Evolutionary conservation across 2,797 vertebrate genomes (phyloP).

Genomic region (Amblyraja radiata): DNA sequence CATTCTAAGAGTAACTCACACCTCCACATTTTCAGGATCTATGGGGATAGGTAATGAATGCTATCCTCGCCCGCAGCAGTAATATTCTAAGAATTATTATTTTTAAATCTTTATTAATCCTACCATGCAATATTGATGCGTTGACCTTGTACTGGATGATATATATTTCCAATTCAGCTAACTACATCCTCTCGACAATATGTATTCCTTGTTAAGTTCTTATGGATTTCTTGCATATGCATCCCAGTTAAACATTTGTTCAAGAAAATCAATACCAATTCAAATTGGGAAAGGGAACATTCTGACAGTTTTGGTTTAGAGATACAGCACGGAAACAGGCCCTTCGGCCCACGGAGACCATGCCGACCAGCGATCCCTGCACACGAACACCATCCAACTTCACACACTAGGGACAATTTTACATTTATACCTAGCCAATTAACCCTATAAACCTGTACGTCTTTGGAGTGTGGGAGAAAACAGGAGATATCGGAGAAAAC

Average conservation of each 20-base stretch:
- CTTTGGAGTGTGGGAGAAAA: no score
- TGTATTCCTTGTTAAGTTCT: background rate
- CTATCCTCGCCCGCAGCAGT: background rate
- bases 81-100: background rate
- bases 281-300: background rate
- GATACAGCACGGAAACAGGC: no score
- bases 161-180: background rate
- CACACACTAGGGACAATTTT: no score
- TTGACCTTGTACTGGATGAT: background rate
- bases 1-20: background rate
- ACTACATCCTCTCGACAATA: background rate
- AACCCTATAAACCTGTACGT: no score
- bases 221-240: background rate
- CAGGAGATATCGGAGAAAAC: no score
- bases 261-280: constrained; percentile 11
- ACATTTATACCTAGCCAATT: no score
- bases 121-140: background rate
- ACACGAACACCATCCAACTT: no score
- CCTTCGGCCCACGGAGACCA: no score
- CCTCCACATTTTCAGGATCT: background rate
- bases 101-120: background rate
- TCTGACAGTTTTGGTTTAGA: no score
- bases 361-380: no score
- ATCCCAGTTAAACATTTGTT: background rate
- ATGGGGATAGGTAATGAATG: background rate